These are phyloP conservation scores for Sisor rabdophorus DNA, from an alignment of 2,113 vertebrate genomes.

Conservation along the genomic window DNA sequence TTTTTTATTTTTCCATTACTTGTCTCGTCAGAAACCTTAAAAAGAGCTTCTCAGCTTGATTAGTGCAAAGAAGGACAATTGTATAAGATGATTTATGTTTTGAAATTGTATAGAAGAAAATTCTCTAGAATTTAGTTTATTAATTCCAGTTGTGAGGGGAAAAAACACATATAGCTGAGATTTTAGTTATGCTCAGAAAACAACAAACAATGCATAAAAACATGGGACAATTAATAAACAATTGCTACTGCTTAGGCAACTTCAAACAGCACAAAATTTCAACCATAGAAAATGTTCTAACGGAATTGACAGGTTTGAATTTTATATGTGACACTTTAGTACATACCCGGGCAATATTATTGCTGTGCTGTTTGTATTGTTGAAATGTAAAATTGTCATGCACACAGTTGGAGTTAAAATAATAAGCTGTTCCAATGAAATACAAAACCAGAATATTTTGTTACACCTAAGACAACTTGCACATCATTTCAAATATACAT, in stretches of 20 bases:
- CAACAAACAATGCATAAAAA: neutral
- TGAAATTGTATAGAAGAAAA: neutral
- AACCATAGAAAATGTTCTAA: constrained; percentile 19
- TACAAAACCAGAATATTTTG: neutral
- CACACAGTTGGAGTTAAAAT: constrained; percentile 43
- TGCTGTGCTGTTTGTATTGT: constrained; percentile 34
- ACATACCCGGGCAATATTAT: constrained; percentile 34
- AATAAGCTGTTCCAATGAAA: constrained; percentile 18
- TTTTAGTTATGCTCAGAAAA: neutral
- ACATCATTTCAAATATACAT: neutral
- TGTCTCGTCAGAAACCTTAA: no score
- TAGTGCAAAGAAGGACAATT: no score
- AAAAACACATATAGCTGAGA: neutral
- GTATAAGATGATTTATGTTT: no score
- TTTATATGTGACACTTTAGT: constrained; percentile 29
- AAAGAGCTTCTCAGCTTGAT: no score
- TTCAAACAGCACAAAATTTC: constrained; percentile 36
- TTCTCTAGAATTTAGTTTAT: neutral
- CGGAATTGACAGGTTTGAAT: constrained; percentile 28
- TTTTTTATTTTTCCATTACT: no score
- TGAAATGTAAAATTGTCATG: constrained; percentile 33
- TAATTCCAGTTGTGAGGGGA: neutral
- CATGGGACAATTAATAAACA: neutral
- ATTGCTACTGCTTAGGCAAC: constrained; percentile 13
- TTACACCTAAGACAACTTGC: neutral